Evolutionary conservation across 2,113 vertebrate genomes (phyloP).

Genomic region (Cyprinus carpio): DNA sequence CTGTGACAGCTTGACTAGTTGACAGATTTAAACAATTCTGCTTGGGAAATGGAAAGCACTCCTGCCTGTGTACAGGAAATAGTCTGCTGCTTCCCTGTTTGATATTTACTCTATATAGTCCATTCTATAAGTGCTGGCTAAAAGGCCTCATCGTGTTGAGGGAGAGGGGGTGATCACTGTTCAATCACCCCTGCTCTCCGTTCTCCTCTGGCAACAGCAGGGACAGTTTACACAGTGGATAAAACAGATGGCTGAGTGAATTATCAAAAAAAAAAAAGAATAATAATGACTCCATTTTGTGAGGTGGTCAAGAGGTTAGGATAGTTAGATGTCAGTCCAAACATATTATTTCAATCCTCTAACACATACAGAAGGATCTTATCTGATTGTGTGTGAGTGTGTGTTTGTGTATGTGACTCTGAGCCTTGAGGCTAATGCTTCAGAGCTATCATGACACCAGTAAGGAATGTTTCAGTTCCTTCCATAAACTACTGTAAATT

Average conservation of each 20-base stretch:
- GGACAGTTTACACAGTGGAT: neutral
- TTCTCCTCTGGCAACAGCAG: neutral
- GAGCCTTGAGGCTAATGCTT: neutral
- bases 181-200: neutral
- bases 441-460: neutral
- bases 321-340: neutral
- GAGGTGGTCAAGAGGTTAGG: neutral
- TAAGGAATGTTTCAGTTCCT: neutral
- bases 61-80: neutral
- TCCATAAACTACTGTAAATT: neutral
- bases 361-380: conserved; percentile 8
- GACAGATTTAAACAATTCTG: neutral
- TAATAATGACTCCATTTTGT: neutral
- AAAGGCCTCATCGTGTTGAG: neutral
- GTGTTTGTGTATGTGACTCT: neutral
- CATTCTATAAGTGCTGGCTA: neutral
- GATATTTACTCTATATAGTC: conserved; percentile 14
- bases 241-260: neutral
- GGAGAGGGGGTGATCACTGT: neutral
- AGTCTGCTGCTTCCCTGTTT: neutral
- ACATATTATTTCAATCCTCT: neutral
- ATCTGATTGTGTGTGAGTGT: neutral
- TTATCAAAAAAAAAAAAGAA: neutral
- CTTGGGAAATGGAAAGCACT: neutral
- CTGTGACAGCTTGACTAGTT: neutral